Evolutionary conservation across 2,797 vertebrate genomes (phyloP), one percentile per base, ranked within the genome.

Genomic region (Alca torda): DNA sequence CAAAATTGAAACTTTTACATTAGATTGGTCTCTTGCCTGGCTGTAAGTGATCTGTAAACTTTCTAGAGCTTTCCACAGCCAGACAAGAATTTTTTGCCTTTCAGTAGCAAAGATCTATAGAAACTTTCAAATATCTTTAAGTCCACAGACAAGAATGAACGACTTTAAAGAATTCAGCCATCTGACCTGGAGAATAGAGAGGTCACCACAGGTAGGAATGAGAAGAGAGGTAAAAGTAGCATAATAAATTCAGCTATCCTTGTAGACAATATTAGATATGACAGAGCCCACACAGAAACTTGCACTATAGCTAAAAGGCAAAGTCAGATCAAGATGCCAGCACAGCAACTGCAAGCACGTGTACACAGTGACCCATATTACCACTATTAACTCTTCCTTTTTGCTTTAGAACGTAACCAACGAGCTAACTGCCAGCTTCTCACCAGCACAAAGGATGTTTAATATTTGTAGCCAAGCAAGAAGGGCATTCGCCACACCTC

Each of bases 171-270:
- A 89, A 88, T 93, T 78, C 84, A 82, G 60, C 80, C 77, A 77
- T 43, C 73, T 94, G 95, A 96, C 93, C 89, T 50, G 43, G 16
- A 85, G 87, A 95, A 90, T 4, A 85, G 70, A 91, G 78, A 87
- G 92, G 94, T 94, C 83, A 90, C 79, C 69, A 67, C 87, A 95
- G 91, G 90, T 91, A 92, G 56, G 56, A 86, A 89, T 43, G 85
- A 94, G 81, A 92, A 87, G 54, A 82, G 69, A 61, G 69, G 89
- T 83, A 82, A 72, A 94, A 87, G 76, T 74, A 93, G 67, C 84
- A 82, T 90, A 96, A 96, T 95, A 81, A 94, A 97, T 97, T 96
- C 92, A 87, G 84, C 56, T 96, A 6, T 68, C 50, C 80, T 81
- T 74, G 68, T 53, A 90, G 92, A 92, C 67, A 69, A 57, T 91